Evolutionary conservation across 2,113 vertebrate species (phyloP).

Genomic region (Takifugu flavidus): DNA sequence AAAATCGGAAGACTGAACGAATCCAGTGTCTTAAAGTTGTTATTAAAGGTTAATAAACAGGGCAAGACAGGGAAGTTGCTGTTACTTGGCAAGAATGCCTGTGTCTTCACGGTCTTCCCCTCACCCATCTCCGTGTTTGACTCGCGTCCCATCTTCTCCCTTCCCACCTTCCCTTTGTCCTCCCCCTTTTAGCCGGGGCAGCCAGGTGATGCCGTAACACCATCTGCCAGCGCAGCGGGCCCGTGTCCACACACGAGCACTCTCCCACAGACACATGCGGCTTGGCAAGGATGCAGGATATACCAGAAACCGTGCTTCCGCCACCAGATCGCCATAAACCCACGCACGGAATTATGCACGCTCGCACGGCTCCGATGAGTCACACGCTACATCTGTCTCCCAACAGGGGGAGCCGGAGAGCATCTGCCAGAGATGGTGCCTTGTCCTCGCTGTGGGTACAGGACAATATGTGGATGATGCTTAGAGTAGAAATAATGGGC

Average conservation of each 20-base stretch:
- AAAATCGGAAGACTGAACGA: constrained; percentile 20
- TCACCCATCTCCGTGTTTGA: constrained; percentile 39
- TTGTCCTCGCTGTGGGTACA: too few species aligned
- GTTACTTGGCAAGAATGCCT: constrained; percentile 8
- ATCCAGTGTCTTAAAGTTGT: neutral
- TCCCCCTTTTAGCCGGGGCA: constrained; percentile 59
- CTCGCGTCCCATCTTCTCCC: constrained; percentile 36
- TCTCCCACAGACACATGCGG: constrained; percentile 30
- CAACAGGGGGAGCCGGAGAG: constrained; percentile 74
- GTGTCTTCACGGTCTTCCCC: constrained; percentile 23
- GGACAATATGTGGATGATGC: too few species aligned
- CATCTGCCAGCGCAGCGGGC: constrained; percentile 78
- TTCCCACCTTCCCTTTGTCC: constrained; percentile 47
- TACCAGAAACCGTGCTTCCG: constrained; percentile 61
- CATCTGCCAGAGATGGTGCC: constrained; percentile 54
- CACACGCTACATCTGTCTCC: constrained; percentile 77
- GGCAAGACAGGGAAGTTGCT: constrained; percentile 7
- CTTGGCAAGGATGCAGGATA: constrained; percentile 71
- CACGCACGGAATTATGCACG: constrained; percentile 33
- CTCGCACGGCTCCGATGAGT: constrained; percentile 58
- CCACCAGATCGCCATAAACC: constrained; percentile 54
- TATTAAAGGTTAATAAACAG: neutral
- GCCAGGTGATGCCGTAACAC: constrained; percentile 62
- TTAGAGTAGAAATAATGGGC: too few species aligned
- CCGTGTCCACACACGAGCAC: constrained; percentile 40